Evolutionary conservation across 1,140 invertebrate species (phyloP), one percentile per base, ranked within the genome.

Genomic region (Coptotermes formosanus): DNA sequence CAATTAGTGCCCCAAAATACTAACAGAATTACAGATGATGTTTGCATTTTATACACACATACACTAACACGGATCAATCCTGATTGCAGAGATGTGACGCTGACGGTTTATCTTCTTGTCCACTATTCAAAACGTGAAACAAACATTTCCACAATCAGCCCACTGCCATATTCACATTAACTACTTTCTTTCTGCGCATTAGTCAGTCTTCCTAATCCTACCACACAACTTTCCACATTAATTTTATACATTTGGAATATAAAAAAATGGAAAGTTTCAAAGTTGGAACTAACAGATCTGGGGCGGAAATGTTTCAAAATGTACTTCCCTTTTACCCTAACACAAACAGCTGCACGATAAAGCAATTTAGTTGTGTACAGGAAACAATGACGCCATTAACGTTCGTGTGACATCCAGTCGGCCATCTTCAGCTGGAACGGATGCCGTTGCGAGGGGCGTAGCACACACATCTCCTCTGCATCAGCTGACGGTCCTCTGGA

Each of bases 161-260:
- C 9, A 30, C n/a, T 3, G n/a, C 64, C 64, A 75, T 75, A 30
- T 4, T 30, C 64, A 75, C 64, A 75, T 75, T n/a, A n/a, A 75
- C 2, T 30, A 30, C 64, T 8, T n/a, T 4, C n/a, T 8, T 75
- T 8, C 14, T 75, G 6, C n/a, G 30, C 1, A 14, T 11, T 3
- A 14, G 25, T 75, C n/a, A n/a, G 30, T 30, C 25, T 75, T 75
- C 25, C 19, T 1, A 75, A 25, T 75, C 14, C 64, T 9, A 30
- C 7, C 9, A 75, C n/a, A 75, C 52, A 55, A 19, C 25, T n/a
- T 30, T 30, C 14, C 64, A 75, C 64, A 75, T 75, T 75, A 75
- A n/a, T 75, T 75, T 75, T 75, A 75, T 75, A 75, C 25, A 75
- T 75, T 75, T 75, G 25, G 64, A 75, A n/a, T 75, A 75, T 75